Evolutionary conservation across 2,113 vertebrate species (phyloP).

Genomic region (Eptesicus fuscus): DNA sequence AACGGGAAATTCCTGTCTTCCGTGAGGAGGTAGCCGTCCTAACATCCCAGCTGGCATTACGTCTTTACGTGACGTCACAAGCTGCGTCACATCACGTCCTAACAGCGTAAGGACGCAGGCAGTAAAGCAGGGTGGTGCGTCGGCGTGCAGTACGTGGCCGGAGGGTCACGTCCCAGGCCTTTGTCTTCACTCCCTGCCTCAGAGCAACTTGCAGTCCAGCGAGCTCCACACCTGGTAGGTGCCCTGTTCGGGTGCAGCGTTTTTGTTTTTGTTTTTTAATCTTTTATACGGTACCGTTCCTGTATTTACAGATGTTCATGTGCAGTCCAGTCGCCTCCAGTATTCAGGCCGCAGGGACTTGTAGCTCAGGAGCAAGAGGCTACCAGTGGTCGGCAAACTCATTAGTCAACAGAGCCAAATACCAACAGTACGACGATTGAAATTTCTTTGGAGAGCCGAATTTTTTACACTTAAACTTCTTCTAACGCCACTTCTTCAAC

Average conservation of each 20-base stretch:
- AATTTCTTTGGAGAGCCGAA: too few relatives aligned
- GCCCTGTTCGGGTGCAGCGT: too few relatives aligned
- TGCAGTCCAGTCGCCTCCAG: neutral
- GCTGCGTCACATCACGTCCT: neutral
- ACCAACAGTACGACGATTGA: too few relatives aligned
- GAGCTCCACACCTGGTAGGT: neutral
- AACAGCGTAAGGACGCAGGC: neutral
- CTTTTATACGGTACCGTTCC: neutral
- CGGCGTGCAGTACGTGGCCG: too few relatives aligned
- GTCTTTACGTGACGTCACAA: neutral
- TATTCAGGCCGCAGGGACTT: neutral
- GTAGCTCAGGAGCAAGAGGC: too few relatives aligned
- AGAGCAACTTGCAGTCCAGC: neutral
- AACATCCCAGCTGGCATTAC: neutral
- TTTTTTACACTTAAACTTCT: too few relatives aligned
- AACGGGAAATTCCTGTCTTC: neutral
- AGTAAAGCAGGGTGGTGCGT: too few relatives aligned
- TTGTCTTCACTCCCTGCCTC: neutral
- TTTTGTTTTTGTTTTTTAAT: neutral
- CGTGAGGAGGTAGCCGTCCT: too few relatives aligned
- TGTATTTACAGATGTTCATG: neutral
- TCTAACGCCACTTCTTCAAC: too few relatives aligned
- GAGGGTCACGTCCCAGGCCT: neutral
- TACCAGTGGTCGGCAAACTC: too few relatives aligned
- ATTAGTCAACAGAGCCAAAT: too few relatives aligned